Evolutionary conservation across 2,888 invertebrate species (phyloP).

Genomic region (Biston betularia): DNA sequence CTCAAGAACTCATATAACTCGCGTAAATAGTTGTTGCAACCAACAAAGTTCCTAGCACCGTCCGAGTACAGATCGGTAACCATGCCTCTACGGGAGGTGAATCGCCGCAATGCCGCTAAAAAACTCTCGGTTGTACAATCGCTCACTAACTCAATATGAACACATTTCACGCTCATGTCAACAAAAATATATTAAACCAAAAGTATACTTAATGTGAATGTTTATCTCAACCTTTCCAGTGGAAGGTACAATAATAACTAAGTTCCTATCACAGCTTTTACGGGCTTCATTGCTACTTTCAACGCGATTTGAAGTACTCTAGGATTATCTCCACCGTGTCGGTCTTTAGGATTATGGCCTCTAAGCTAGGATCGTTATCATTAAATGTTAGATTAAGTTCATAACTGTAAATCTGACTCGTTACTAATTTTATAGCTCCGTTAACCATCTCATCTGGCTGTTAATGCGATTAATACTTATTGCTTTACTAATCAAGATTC

Average conservation of each 20-base stretch:
- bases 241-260: not conserved
- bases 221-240: not conserved
- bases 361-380: conserved; percentile 3
- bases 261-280: not conserved
- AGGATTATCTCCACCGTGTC: conserved; percentile 2
- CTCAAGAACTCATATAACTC: too few species aligned
- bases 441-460: not conserved
- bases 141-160: too few species aligned
- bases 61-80: too few species aligned
- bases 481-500: not conserved
- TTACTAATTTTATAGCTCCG: not conserved
- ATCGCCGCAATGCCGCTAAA: too few species aligned
- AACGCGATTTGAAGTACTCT: conserved; percentile 1
- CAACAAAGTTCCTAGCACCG: too few species aligned
- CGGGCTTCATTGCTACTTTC: conserved; percentile 2
- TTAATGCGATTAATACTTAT: conserved; percentile 5
- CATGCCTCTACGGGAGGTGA: too few species aligned
- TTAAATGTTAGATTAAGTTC: conserved; percentile 1
- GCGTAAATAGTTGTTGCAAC: too few species aligned
- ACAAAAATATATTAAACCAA: too few species aligned
- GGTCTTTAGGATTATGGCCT: conserved; percentile 5
- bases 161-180: too few species aligned
- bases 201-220: not conserved
- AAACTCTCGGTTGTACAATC: too few species aligned
- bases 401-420: conserved; percentile 8